Percentiles rank a stretch among this genome's conserved stretches.
phyloP scores from a whole-genome alignment of 2,888 invertebrate species.

The Lepidochitona cinerea region DNA sequence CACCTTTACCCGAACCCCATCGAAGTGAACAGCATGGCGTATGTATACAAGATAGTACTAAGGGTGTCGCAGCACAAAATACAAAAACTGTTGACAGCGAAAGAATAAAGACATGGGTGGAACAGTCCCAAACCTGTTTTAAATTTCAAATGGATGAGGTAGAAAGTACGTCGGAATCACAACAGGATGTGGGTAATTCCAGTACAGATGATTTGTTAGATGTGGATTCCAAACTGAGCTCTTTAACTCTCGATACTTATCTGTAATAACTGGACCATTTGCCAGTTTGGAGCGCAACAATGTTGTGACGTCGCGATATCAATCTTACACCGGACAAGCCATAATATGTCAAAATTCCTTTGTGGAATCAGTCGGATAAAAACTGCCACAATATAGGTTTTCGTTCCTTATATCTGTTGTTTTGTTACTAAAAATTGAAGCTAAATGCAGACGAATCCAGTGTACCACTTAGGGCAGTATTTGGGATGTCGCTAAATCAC shows the following conservation, averaged over 20 bases:
- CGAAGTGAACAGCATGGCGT: neutral
- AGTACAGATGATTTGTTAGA: neutral
- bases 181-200: neutral
- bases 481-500: too few species aligned
- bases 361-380: too few species aligned
- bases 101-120: slow-evolving; percentile 66
- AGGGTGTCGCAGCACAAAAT: neutral
- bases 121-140: slow-evolving; percentile 51
- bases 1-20: slow-evolving; percentile 29
- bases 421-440: too few species aligned
- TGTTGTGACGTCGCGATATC: too few species aligned
- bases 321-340: too few species aligned
- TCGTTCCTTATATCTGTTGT: too few species aligned
- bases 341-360: too few species aligned
- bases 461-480: too few species aligned
- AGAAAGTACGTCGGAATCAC: neutral
- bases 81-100: slow-evolving; percentile 54
- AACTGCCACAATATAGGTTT: too few species aligned
- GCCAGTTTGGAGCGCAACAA: too few species aligned
- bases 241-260: neutral
- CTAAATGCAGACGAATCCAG: too few species aligned
- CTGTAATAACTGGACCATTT: too few species aligned
- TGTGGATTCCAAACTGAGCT: neutral
- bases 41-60: neutral
- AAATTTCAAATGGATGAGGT: slow-evolving; percentile 8